phyloP scores from a whole-genome alignment of 2,113 vertebrate species.

The Cinclus cinclus region DNA sequence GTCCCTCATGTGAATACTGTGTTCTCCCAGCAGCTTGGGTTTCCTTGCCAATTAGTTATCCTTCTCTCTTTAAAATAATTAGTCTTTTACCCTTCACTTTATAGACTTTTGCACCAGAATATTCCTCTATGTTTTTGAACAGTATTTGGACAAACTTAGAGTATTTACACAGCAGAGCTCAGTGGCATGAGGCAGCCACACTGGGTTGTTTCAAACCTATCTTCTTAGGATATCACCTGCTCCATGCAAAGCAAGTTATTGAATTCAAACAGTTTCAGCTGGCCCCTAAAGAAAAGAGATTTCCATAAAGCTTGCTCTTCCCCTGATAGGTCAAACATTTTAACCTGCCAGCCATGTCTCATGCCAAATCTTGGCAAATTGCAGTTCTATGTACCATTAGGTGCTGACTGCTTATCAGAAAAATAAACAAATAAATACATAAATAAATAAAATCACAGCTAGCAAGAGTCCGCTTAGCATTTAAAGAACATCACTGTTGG shows the following conservation, averaged over 20 bases:
- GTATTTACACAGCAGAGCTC: not conserved
- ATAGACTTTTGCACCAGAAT: not conserved
- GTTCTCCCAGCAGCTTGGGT: not conserved
- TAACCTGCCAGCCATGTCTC: not conserved
- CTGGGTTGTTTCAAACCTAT: not conserved
- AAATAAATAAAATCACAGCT: not conserved
- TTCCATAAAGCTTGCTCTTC: not conserved
- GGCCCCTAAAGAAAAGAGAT: not conserved
- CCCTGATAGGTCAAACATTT: not conserved
- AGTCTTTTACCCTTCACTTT: not conserved
- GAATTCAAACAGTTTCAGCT: not conserved
- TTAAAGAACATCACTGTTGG: not conserved
- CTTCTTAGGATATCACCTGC: not conserved
- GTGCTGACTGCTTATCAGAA: not conserved
- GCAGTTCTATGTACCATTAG: not conserved
- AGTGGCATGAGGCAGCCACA: not conserved
- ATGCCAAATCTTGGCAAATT: not conserved
- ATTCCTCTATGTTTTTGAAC: not conserved
- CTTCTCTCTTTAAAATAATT: not conserved
- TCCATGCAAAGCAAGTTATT: not conserved
- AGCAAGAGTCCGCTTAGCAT: not conserved
- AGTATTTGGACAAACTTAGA: not conserved
- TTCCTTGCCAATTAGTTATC: not conserved
- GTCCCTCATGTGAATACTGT: rapidly evolving
- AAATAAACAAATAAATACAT: not conserved